Percentiles rank a stretch among this genome's conserved stretches.
phyloP scores from a whole-genome alignment of 2,888 invertebrate genomes.

The Tenthredo notha region DNA sequence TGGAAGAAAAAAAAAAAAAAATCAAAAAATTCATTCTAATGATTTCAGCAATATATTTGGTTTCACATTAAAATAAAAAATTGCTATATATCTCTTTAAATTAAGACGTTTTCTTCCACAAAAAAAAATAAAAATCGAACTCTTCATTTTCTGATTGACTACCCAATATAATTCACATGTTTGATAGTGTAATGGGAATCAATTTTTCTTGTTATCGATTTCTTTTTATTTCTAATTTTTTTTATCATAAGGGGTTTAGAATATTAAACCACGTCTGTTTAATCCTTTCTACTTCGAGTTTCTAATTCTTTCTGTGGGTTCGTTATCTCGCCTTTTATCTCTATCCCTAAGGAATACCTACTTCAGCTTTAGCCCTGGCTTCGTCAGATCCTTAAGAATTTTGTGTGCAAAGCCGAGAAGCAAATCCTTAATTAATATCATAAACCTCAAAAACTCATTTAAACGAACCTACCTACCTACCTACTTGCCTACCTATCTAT shows the following conservation, averaged over 20 bases:
- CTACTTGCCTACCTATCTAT: not conserved
- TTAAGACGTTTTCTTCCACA: not conserved
- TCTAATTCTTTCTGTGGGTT: not conserved
- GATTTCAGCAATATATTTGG: not conserved
- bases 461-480: not conserved
- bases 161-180: not conserved
- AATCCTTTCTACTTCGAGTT: not conserved
- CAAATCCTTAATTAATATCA: constrained; percentile 16
- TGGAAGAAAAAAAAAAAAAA: too few species aligned
- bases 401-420: constrained; percentile 16
- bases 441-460: constrained; percentile 2
- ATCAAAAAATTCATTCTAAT: too few species aligned
- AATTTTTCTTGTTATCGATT: not conserved
- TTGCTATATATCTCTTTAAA: not conserved
- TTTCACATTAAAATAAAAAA: not conserved
- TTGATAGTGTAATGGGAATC: not conserved
- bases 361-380: not conserved
- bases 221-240: not conserved
- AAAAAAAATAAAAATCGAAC: not conserved
- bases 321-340: constrained; percentile 17
- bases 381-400: not conserved
- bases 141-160: not conserved
- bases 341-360: constrained; percentile 1
- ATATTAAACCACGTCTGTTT: not conserved
- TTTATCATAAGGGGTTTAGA: not conserved